Base-by-base conservation (phyloP, 2,797 vertebrate species). In the Gastrophryne carolinensis region DNA sequence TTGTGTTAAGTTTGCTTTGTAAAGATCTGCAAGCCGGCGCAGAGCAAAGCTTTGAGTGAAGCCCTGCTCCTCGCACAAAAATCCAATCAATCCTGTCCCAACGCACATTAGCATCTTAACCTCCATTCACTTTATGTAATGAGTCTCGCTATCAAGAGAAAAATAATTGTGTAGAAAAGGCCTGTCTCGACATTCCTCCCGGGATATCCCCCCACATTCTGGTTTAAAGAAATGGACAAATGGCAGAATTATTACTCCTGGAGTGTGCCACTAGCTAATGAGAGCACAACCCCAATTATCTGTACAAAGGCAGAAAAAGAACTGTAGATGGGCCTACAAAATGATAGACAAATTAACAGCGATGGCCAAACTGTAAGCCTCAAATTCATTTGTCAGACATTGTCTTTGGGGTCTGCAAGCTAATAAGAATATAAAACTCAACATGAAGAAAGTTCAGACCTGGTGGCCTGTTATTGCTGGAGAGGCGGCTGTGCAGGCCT, bases 31-130 rank as follows among this genome's bases (percentile, higher is more conserved):
- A 72, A 72, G 75, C 80, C 58, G 54, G 5, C 65, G 73, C 53
- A 1, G 47, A 13, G 73, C 64, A 0, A 1, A 41, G n/a, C 70
- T 37, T 37, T 39, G 72, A 57, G 21, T 75, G 35, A 72, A 80
- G 80, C 65, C 49, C 64, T 62, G 80, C 79, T 71, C 73, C 81
- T 83, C 80, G 81, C 81, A 79, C 75, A 83, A 53, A 63, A 84
- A 61, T 83, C 83, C 83, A 82, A 86, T 85, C 84, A 86, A 82
- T 80, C 81, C 78, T 50, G 81, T 84, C 77, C 80, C 5, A 2
- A 83, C 79, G 75, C 0, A 10, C 79, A n/a, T 86, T 78, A 86
- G 79, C 79, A 84, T 84, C 84, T 83, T 86, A 87, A 87, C 86
- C 86, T 72, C 58, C 44, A 54, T 29, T 72, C 60, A 41, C 60